These are phyloP conservation scores for Odontamblyopus rebecca DNA, from an alignment of 2,797 vertebrate species.

Conservation along the genomic window DNA sequence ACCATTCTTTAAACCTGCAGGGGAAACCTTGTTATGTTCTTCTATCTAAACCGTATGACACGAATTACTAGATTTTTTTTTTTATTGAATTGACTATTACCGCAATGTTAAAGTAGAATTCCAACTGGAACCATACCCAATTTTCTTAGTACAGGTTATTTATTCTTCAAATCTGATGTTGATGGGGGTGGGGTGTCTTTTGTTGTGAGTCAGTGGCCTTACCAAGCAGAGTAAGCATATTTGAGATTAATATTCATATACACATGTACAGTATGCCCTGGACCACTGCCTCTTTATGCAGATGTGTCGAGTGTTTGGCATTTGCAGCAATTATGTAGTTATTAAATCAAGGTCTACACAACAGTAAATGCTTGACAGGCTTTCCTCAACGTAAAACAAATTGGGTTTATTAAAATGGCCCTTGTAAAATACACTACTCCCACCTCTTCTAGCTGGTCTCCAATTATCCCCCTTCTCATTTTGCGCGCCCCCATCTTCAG, in stretches of 20 bases:
- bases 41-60: too few relatives aligned
- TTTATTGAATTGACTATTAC: background rate
- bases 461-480: constrained; percentile 59
- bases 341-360: constrained; percentile 73
- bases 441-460: constrained; percentile 62
- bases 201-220: constrained; percentile 34
- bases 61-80: too few relatives aligned
- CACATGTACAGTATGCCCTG: constrained; percentile 27
- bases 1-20: too few relatives aligned
- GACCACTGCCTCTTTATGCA: constrained; percentile 30
- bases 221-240: constrained; percentile 46
- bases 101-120: background rate
- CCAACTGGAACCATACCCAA: too few relatives aligned
- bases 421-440: constrained; percentile 60
- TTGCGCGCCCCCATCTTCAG: constrained; percentile 53
- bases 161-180: too few relatives aligned
- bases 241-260: constrained; percentile 32
- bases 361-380: constrained; percentile 69
- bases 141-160: background rate
- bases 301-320: constrained; percentile 61
- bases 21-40: too few relatives aligned
- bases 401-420: constrained; percentile 74
- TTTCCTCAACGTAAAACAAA: constrained; percentile 76
- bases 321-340: constrained; percentile 75
- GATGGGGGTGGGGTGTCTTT: too few relatives aligned